Base-by-base conservation (phyloP, 2,797 vertebrate species). In the Nothura maculosa region DNA sequence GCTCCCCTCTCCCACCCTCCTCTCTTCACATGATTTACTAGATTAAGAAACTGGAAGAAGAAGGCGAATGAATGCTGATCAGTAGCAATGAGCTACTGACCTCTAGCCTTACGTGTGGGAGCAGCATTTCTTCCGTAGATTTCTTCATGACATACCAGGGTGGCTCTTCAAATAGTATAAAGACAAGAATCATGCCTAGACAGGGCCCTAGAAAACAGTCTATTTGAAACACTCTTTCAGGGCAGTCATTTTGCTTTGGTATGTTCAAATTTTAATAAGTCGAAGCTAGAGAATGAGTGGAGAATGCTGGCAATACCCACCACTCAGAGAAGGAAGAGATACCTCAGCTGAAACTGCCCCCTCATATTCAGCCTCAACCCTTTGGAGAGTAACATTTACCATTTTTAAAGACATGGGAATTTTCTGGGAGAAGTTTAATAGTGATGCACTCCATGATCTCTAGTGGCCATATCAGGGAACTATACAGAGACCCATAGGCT, bases 1-100 rank as follows among this genome's bases (percentile, higher is more conserved):
- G 11, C 10, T 6, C 68, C 86, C 81, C 70, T 83, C 58, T 45
- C 58, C 9, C 57, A 43, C 64, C 6, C 15, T 55, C 66, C 60
- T 89, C 57, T 92, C 67, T 55, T 66, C 45, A 42, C n/a, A 16
- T 9, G 36, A 47, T 85, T 75, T 72, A 78, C 52, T 76, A 52
- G 54, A 75, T 90, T 85, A 83, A 19, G 58, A 43, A 38, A 72
- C 20, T 20, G 45, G n/a, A 40, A 66, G 62, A 50, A 58, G 55
- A 61, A 77, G 30, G 68, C 54, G 85, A 82, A 61, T 0, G 0
- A 81, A 77, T 8, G 25, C 8, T 1, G 47, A 36, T 57, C 18
- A 80, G 66, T 55, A 52, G 66, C 43, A 67, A 47, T n/a, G 78
- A 92, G 67, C 67, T 15, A 28, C 54, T 90, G 79, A 92, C 81